Percentiles rank a stretch among this genome's conserved stretches.
Conservation (phyloP, 2,888 invertebrate genomes). For the Cephus sareptanus region DNA sequence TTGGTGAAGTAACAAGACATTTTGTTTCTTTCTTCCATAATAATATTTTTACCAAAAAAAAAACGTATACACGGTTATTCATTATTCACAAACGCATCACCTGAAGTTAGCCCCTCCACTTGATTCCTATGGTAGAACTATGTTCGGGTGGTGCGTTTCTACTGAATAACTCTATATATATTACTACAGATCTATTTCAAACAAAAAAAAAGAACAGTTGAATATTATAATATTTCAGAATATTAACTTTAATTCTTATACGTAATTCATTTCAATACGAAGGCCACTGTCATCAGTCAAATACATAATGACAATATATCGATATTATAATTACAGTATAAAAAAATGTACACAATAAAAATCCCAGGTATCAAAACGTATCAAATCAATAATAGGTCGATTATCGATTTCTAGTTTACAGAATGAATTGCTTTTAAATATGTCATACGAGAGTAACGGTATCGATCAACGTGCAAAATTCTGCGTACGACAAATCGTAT, state of each 20-base stretch:
- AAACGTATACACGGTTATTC: too few relatives aligned
- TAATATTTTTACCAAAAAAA: slow-evolving; percentile 20
- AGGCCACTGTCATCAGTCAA: too few relatives aligned
- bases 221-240: background rate
- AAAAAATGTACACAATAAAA: slow-evolving; percentile 31
- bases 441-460: too few relatives aligned
- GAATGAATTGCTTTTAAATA: too few relatives aligned
- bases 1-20: slow-evolving; percentile 13
- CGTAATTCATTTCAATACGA: background rate
- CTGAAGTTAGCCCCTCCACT: too few relatives aligned
- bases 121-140: too few relatives aligned
- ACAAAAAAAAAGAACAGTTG: slow-evolving; percentile 9
- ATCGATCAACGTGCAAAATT: too few relatives aligned
- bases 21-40: slow-evolving; percentile 15
- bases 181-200: background rate
- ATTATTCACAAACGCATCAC: too few relatives aligned
- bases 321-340: slow-evolving; percentile 30
- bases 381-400: slow-evolving; percentile 23
- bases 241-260: background rate
- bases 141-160: too few relatives aligned
- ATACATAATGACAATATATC: too few relatives aligned
- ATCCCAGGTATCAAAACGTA: slow-evolving; percentile 36
- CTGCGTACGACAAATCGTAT: too few relatives aligned
- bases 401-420: background rate
- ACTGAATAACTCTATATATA: background rate